Conservation (phyloP, 2,113 vertebrate species). For the Neopipo cinnamomea region DNA sequence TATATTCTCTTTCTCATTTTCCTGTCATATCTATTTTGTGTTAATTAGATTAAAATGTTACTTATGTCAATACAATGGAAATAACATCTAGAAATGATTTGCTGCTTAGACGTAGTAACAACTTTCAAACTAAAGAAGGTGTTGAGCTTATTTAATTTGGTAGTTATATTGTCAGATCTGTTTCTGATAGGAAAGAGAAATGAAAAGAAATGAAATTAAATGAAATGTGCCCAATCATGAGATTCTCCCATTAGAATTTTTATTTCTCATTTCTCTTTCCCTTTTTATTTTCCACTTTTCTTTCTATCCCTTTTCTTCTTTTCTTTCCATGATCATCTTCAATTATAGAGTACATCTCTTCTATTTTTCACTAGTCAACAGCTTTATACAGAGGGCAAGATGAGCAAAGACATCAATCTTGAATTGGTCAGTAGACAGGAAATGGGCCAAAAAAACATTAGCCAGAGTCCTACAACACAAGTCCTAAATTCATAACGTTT, state of each 20-base stretch:
- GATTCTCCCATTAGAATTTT: background rate
- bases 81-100: background rate
- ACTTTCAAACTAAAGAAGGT: background rate
- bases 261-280: no score
- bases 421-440: background rate
- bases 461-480: background rate
- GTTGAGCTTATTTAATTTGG: background rate
- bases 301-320: background rate
- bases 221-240: background rate
- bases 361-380: background rate
- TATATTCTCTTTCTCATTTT: constrained; percentile 4
- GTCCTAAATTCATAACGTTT: background rate
- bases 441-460: background rate
- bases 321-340: background rate
- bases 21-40: constrained; percentile 43
- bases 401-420: background rate
- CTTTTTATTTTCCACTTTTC: background rate
- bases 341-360: background rate
- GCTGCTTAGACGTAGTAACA: background rate
- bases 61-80: constrained; percentile 48
- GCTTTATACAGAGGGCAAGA: background rate
- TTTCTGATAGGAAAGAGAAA: background rate
- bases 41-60: constrained; percentile 58
- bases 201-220: background rate
- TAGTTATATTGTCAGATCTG: background rate